Evolutionary conservation across 2,797 vertebrate genomes (phyloP).

Genomic region (Siniperca undulata): DNA sequence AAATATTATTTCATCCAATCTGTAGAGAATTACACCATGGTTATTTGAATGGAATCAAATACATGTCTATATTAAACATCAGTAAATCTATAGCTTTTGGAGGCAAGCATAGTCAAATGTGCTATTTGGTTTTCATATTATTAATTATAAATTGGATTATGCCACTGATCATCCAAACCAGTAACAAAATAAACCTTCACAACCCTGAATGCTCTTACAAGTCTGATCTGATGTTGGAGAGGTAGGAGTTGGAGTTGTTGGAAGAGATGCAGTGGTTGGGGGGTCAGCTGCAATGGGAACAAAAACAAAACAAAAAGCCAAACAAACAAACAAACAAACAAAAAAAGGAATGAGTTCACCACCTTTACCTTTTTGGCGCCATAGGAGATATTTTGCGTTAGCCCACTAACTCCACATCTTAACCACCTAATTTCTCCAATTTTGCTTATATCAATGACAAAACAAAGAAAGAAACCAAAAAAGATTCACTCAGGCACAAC

Average conservation of each 20-base stretch:
- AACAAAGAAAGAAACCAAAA: background rate
- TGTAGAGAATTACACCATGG: background rate
- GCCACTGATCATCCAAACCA: slow-evolving; percentile 6
- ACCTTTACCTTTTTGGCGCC: background rate
- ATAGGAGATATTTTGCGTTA: background rate
- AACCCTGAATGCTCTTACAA: slow-evolving; percentile 70
- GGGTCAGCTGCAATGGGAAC: slow-evolving; percentile 61
- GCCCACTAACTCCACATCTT: background rate
- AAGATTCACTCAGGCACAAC: background rate
- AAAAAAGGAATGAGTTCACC: slow-evolving; percentile 24
- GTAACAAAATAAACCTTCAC: slow-evolving; percentile 3
- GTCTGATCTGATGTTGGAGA: slow-evolving; percentile 65
- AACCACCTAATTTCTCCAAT: background rate
- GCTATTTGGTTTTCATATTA: background rate
- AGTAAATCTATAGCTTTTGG: background rate
- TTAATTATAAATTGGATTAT: background rate
- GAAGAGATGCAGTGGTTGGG: slow-evolving; percentile 48
- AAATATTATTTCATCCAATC: background rate
- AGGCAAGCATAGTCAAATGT: slow-evolving; percentile 1
- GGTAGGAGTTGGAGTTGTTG: slow-evolving; percentile 48
- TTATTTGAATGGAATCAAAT: background rate
- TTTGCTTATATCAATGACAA: background rate
- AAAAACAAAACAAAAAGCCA: slow-evolving; percentile 40
- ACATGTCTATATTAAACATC: background rate
- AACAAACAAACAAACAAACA: slow-evolving; percentile 39